Evolutionary conservation across 2,113 vertebrate genomes (phyloP), one percentile per base, ranked within the genome.

Genomic region (Alligator sinensis): DNA sequence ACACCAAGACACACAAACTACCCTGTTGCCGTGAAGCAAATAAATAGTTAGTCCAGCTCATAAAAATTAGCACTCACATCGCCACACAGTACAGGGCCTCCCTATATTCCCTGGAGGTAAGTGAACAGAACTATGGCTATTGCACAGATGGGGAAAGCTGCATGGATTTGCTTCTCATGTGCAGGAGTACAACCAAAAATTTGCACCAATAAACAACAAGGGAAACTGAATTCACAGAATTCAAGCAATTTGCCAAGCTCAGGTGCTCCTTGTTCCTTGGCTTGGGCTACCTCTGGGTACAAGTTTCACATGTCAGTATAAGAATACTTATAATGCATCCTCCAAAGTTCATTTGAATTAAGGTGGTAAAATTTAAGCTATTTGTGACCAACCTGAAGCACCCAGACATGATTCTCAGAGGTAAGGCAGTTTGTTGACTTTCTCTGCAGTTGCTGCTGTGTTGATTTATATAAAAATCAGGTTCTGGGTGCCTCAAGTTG

Each of bases 11-110:
- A 27, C 59, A 55, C 14, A 57, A 24, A 27, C 18, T 24, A 58
- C 54, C 54, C 79, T 47, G 30, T 82, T 38, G 60, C 87, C 11
- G 17, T 60, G 61, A 30, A 85, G 89, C 82, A 94, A 94, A 97
- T 95, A 95, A 95, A 94, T 92, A 95, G 79, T 38, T 61, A 21
- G 58, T 72, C 3, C 83, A 83, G 34, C 79, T 83, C 3, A 0
- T 64, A 27, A 57, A 54, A 19, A 72, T 64, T 27, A 81, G 62
- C 62, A 47, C 27, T 14, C 10, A 64, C 61, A 47, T 54, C 28
- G 16, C 64, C 11, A 27, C 57, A 82, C 13, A 34, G 30, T 54
- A 68, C 66, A 58, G 68, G 34, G 21, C 58, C 70, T 28, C n/a
- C 15, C 24, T 21, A 54, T 61, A 55, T 47, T 25, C 38, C 59